phyloP scores from a whole-genome alignment of 2,888 invertebrate genomes.

The Hirudinaria manillensis region DNA sequence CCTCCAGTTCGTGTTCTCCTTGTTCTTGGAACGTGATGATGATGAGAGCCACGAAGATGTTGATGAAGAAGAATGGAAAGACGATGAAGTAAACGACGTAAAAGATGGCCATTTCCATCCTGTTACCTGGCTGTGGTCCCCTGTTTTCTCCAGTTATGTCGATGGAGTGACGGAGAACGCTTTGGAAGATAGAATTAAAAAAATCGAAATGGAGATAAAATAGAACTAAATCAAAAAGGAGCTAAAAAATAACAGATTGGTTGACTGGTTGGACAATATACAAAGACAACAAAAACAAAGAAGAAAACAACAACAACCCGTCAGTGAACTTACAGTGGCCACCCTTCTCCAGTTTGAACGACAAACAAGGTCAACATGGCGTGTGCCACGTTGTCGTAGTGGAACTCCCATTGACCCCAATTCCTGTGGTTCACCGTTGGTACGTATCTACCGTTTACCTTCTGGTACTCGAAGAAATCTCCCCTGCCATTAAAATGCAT shows the following conservation, averaged over 20 bases:
- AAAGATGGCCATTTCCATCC: conserved; percentile 99
- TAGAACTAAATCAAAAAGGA: neutral
- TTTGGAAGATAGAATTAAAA: neutral
- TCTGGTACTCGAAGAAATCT: conserved; percentile 79
- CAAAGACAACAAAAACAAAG: neutral
- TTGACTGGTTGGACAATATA: too few relatives aligned
- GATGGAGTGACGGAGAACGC: conserved; percentile 15
- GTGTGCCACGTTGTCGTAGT: conserved; percentile 94
- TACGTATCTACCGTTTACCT: conserved; percentile 58
- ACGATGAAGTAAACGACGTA: conserved; percentile 99
- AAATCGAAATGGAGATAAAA: neutral
- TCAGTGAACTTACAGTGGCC: conserved; percentile 76
- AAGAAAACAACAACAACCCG: neutral
- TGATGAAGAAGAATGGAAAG: conserved; percentile 99
- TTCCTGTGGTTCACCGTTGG: conserved; percentile 74
- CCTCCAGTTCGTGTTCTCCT: conserved; percentile 98
- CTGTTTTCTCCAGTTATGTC: conserved; percentile 19
- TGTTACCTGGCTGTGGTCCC: conserved; percentile 89
- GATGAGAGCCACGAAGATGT: conserved; percentile 99
- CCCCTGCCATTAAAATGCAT: conserved; percentile 65
- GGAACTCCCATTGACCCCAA: conserved; percentile 88
- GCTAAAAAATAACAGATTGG: neutral
- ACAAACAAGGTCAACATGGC: conserved; percentile 98
- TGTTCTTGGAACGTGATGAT: conserved; percentile 99
- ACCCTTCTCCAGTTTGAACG: conserved; percentile 98